A percentile compares a stretch with the other conserved stretches of the same genome.
Evolutionary conservation across 2,797 vertebrate species (phyloP).

Genomic region (Acanthurus lineatus): DNA sequence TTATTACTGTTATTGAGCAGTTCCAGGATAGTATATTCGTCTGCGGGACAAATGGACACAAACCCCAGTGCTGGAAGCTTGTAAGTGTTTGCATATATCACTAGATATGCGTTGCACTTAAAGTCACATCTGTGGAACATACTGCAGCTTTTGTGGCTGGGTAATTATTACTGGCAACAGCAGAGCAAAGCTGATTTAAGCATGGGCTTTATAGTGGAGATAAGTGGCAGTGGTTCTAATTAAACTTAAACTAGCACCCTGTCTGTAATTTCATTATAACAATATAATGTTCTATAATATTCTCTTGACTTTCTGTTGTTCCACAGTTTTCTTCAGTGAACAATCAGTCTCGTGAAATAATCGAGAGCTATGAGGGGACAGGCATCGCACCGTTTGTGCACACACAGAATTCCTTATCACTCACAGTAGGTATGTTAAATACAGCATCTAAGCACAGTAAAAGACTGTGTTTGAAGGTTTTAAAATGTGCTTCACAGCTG

Average conservation of each 20-base stretch:
- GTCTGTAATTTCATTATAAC: slow-evolving; percentile 37
- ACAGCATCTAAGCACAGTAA: background rate
- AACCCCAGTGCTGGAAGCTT: slow-evolving; percentile 82
- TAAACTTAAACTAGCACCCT: slow-evolving; percentile 24
- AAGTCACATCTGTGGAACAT: slow-evolving; percentile 1
- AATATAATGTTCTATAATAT: background rate
- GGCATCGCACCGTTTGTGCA: slow-evolving; percentile 80
- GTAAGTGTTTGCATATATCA: slow-evolving; percentile 64
- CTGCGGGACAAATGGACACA: slow-evolving; percentile 82
- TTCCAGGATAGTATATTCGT: slow-evolving; percentile 79
- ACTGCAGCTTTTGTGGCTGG: background rate
- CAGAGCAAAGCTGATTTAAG: slow-evolving; percentile 17
- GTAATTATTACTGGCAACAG: background rate
- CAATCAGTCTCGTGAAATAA: slow-evolving; percentile 57
- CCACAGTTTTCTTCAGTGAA: slow-evolving; percentile 51
- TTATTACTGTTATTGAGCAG: slow-evolving; percentile 82
- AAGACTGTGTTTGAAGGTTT: background rate
- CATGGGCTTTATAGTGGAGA: background rate
- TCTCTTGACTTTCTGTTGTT: background rate
- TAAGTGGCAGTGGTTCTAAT: background rate
- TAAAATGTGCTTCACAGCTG: slow-evolving; percentile 16
- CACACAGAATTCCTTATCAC: slow-evolving; percentile 82
- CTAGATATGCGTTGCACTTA: background rate
- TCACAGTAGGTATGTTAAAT: slow-evolving; percentile 80
- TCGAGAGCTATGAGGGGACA: slow-evolving; percentile 61